A percentile compares a stretch with the other conserved stretches of the same genome.
These are phyloP conservation scores for Dasypolia templi DNA, from an alignment of 2,888 invertebrate genomes.

Conservation along the genomic window DNA sequence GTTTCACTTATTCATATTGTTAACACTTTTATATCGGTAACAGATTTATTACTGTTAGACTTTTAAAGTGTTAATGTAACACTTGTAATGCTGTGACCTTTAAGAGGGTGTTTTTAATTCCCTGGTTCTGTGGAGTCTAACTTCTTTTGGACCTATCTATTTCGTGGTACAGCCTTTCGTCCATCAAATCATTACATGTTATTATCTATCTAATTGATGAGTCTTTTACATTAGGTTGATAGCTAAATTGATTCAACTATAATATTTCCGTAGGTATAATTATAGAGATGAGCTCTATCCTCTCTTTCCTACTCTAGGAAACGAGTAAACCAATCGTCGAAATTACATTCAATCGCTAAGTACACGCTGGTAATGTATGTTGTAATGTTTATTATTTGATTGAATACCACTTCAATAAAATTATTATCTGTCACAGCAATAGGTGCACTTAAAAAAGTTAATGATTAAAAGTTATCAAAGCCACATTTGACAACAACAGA, in stretches of 20 bases:
- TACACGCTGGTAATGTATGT: slow-evolving; percentile 29
- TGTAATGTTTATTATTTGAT: slow-evolving; percentile 14
- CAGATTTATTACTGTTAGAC: too few species aligned
- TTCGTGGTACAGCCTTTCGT: background rate
- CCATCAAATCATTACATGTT: slow-evolving; percentile 34
- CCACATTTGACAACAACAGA: too few species aligned
- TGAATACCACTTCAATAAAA: background rate
- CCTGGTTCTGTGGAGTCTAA: background rate
- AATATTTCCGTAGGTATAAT: slow-evolving; percentile 10
- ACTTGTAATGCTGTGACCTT: too few species aligned
- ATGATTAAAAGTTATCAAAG: background rate
- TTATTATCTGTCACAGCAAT: background rate
- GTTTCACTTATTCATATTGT: too few species aligned
- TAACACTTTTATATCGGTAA: too few species aligned
- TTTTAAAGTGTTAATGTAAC: too few species aligned
- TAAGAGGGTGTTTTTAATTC: too few species aligned
- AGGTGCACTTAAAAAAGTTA: too few species aligned
- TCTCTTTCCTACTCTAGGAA: slow-evolving; percentile 19
- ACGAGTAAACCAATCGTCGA: slow-evolving; percentile 17
- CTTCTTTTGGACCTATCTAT: background rate
- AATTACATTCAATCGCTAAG: slow-evolving; percentile 17
- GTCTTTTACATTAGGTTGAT: slow-evolving; percentile 21
- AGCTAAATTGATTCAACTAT: slow-evolving; percentile 24
- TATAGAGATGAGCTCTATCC: slow-evolving; percentile 19
- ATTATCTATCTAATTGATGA: slow-evolving; percentile 31